Evolutionary conservation across 2,113 vertebrate species (phyloP).

Genomic region (Sphaerodactylus townsendi): DNA sequence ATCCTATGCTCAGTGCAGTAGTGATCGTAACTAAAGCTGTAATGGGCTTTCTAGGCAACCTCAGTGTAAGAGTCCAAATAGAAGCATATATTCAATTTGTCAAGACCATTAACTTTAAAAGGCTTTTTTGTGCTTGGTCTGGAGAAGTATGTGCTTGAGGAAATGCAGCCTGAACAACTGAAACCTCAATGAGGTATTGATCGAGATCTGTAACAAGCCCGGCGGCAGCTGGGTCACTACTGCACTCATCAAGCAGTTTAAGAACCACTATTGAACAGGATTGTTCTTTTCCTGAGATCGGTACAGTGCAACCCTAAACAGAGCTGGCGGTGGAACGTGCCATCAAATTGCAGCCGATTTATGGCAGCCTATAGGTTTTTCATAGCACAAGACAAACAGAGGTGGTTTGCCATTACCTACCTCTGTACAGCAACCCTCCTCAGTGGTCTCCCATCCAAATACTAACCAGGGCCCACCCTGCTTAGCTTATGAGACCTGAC

Average conservation of each 20-base stretch:
- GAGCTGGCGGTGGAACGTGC: too few relatives aligned
- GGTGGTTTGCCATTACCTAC: too few relatives aligned
- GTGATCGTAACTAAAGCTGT: background rate
- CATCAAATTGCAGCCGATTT: too few relatives aligned
- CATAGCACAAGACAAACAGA: too few relatives aligned
- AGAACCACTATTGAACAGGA: slow-evolving; percentile 9
- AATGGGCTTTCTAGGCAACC: background rate
- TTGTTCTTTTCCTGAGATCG: slow-evolving; percentile 25
- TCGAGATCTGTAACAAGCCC: slow-evolving; percentile 36
- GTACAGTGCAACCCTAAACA: too few relatives aligned
- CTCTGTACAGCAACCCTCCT: too few relatives aligned
- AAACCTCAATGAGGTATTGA: slow-evolving; percentile 1
- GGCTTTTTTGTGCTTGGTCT: background rate
- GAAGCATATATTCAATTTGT: slow-evolving; percentile 33
- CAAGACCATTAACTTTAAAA: slow-evolving; percentile 13
- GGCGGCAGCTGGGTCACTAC: background rate
- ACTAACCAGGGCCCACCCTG: too few relatives aligned
- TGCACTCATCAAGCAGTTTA: slow-evolving; percentile 14
- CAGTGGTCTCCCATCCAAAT: too few relatives aligned
- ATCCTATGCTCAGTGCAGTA: background rate
- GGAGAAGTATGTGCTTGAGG: background rate
- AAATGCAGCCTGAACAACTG: slow-evolving; percentile 27
- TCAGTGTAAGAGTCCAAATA: slow-evolving; percentile 31
- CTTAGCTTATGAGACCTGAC: too few relatives aligned
- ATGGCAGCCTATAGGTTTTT: too few relatives aligned